Evolutionary conservation across 2,888 invertebrate species (phyloP).

Genomic region (Uropetala carovei): DNA sequence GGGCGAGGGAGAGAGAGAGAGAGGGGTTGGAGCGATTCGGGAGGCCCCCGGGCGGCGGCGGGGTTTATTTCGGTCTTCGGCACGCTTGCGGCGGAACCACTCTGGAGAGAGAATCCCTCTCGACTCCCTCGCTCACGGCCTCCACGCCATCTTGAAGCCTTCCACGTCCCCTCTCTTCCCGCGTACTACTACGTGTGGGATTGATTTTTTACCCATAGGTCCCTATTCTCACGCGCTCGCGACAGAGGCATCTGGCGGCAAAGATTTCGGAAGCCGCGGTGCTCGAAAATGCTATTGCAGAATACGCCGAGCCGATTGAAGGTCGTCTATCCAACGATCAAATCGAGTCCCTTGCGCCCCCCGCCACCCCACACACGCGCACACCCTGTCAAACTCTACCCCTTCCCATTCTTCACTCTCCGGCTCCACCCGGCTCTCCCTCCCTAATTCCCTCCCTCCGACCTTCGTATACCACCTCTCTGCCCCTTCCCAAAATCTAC

Average conservation of each 20-base stretch:
- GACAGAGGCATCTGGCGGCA: conserved; percentile 9
- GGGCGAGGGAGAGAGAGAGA: conserved; percentile 24
- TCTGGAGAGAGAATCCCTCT: conserved; percentile 21
- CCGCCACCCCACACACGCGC: no score
- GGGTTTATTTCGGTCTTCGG: conserved; percentile 47
- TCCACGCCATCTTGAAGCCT: conserved; percentile 19
- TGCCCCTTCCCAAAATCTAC: no score
- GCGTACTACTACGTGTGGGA: conserved; percentile 3
- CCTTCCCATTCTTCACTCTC: not conserved
- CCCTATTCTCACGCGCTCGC: not conserved
- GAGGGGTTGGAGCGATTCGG: not conserved
- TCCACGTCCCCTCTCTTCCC: conserved; percentile 4
- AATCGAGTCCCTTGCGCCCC: not conserved
- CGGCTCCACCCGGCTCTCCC: not conserved
- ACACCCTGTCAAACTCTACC: not conserved
- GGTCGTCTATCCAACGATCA: not conserved
- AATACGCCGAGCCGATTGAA: not conserved
- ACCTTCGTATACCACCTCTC: no score
- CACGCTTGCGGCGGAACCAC: conserved; percentile 22
- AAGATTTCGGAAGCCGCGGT: not conserved
- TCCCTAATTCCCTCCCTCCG: not conserved
- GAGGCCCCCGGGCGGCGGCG: conserved; percentile 34
- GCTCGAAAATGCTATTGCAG: not conserved
- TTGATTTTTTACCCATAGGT: conserved; percentile 32
- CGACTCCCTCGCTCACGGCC: not conserved